Evolutionary conservation across 1,140 invertebrate species (phyloP).

Genomic region (Andricus grossulariae): DNA sequence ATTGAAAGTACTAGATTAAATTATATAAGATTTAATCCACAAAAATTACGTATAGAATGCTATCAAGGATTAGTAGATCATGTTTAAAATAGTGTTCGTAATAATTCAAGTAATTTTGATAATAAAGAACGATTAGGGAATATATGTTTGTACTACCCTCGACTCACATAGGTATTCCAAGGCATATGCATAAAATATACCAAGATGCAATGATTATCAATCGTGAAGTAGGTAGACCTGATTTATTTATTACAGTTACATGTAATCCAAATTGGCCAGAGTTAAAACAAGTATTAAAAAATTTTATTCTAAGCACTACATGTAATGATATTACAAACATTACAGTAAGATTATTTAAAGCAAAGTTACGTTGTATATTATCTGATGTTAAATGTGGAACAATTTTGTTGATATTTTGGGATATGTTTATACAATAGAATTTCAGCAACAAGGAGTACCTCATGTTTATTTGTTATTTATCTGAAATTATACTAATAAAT

Average conservation of each 20-base stretch:
- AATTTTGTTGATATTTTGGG: neutral
- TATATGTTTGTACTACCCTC: constrained; percentile 45
- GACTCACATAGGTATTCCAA: constrained; percentile 38
- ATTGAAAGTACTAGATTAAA: constrained; percentile 41
- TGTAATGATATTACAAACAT: neutral
- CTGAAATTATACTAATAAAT: too few species aligned
- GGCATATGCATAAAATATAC: constrained; percentile 43
- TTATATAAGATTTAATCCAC: constrained; percentile 47
- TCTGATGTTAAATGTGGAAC: neutral
- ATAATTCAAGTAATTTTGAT: constrained; percentile 39
- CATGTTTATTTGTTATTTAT: too few species aligned
- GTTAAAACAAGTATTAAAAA: neutral
- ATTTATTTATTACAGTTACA: constrained; percentile 36
- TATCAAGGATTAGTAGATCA: constrained; percentile 46
- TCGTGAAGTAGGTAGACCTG: constrained; percentile 33
- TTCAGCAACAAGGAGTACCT: too few species aligned
- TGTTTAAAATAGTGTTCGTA: constrained; percentile 34
- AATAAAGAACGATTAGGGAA: constrained; percentile 44
- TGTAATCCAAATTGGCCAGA: constrained; percentile 29
- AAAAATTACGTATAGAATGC: constrained; percentile 45
- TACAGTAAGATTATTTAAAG: too few species aligned
- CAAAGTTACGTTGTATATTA: neutral
- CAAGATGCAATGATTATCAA: constrained; percentile 38
- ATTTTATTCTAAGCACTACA: neutral
- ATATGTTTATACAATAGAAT: too few species aligned